A percentile compares a stretch with the other conserved stretches of the same genome.
Evolutionary conservation across 2,888 invertebrate genomes (phyloP).

Genomic region (Campaea margaritaria): DNA sequence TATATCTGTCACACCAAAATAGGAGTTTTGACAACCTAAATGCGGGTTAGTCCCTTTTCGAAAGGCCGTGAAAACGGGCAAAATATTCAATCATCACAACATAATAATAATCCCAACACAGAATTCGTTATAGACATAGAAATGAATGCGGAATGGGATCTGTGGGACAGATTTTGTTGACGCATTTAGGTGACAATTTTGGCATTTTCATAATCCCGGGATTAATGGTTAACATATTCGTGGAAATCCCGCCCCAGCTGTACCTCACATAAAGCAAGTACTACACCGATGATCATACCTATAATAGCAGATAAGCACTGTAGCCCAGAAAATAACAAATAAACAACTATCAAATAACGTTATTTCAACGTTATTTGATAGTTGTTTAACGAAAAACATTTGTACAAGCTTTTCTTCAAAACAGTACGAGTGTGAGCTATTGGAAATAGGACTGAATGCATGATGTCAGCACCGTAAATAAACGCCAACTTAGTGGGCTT

Average conservation of each 20-base stretch:
- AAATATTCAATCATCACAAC: conserved; percentile 4
- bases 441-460: conserved; percentile 38
- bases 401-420: conserved; percentile 12
- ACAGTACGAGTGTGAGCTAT: conserved; percentile 21
- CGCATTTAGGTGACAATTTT: conserved; percentile 10
- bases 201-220: conserved; percentile 16
- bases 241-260: too few relatives aligned
- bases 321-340: too few relatives aligned
- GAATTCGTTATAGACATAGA: conserved; percentile 16
- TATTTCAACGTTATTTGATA: too few relatives aligned
- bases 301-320: too few relatives aligned
- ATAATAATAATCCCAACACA: conserved; percentile 4
- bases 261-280: too few relatives aligned
- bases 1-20: conserved; percentile 1
- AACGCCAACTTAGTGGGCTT: conserved; percentile 14
- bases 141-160: conserved; percentile 4
- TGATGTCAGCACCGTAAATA: conserved; percentile 40
- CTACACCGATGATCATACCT: too few relatives aligned
- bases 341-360: too few relatives aligned
- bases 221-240: neutral
- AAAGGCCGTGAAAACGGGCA: conserved; percentile 1
- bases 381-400: neutral
- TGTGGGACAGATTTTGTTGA: conserved; percentile 8
- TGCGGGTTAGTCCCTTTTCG: conserved; percentile 11
- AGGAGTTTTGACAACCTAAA: conserved; percentile 12